Evolutionary conservation across 2,113 vertebrate species (phyloP), one percentile per base, ranked within the genome.

Genomic region (Lampris incognitus): DNA sequence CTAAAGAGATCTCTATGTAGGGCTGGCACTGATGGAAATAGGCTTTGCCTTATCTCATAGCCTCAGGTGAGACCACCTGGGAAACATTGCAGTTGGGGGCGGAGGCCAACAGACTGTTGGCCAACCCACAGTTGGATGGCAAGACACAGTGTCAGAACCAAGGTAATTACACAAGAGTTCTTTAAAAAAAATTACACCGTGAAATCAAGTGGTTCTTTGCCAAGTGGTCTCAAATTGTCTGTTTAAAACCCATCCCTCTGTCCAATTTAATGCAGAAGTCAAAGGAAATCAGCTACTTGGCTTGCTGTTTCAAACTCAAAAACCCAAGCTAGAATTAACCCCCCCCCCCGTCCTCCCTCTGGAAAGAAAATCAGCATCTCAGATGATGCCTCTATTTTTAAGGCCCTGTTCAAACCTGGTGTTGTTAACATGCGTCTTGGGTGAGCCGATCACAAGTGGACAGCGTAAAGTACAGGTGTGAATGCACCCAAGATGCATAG

Each of bases 51-150:
- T 77, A 79, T 82, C 82, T 81, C 59, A 6, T 8, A 58, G 64
- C 85, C 79, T 73, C 81, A 78, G 83, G 79, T 86, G 37, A 71
- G 50, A 41, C 52, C 80, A 87, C 81, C 70, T 76, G 82, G 71
- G 84, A 76, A 74, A 72, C 66, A 54, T 1, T 46, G 68, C 8
- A 36, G 69, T 37, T 54, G 58, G 39, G 13, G 36, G 42, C 36
- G 69, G 59, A 76, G 24, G 69, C 62, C 41, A 44, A 72, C 39
- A 46, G 61, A 8, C 50, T 60, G 38, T 54, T 7, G 11, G 57
- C 61, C 64, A 46, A 42, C 38, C 55, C 67, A 55, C 72, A 50
- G 37, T 59, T 48, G 38, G 62, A 50, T 58, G 37, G 66, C 51
- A 62, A 40, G 69, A 69, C 72, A 64, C 75, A 65, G 48, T 64